Percentiles rank a stretch among this genome's conserved stretches.
These are phyloP conservation scores for Eupithecia insigniata DNA, from an alignment of 2,888 invertebrate genomes.

Conservation along the genomic window DNA sequence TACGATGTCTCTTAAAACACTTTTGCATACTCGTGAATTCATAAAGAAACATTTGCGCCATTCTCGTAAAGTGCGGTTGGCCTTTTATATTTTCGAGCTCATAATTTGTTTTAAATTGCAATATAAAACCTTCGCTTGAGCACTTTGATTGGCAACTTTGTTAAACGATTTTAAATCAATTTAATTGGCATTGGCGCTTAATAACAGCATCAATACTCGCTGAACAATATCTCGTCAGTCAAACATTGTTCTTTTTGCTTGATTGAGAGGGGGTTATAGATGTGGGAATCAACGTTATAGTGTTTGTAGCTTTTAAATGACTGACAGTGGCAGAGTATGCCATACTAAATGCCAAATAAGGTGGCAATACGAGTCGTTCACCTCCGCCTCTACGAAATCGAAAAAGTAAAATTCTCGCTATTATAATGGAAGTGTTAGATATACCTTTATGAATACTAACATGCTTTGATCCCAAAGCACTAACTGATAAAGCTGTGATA, in stretches of 20 bases:
- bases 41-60: not conserved
- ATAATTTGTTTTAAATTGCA: conserved; percentile 11
- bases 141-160: conserved; percentile 29
- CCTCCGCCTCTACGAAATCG: too few species aligned
- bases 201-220: conserved; percentile 47
- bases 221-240: conserved; percentile 45
- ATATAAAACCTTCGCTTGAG: conserved; percentile 27
- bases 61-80: not conserved
- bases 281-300: not conserved
- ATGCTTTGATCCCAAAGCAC: not conserved
- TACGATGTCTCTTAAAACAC: conserved; percentile 13
- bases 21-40: conserved; percentile 1
- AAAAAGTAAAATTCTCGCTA: too few species aligned
- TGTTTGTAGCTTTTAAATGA: not conserved
- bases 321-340: conserved; percentile 6
- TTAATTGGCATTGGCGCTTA: conserved; percentile 47
- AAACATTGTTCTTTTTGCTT: conserved; percentile 36
- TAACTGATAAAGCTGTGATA: not conserved
- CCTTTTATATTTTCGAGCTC: not conserved
- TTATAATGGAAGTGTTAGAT: too few species aligned
- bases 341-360: too few species aligned
- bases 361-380: too few species aligned
- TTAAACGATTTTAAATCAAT: conserved; percentile 47
- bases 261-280: not conserved
- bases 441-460: not conserved